These are phyloP conservation scores for Pelecanus crispus DNA, from an alignment of 2,113 vertebrate species.

Conservation along the genomic window DNA sequence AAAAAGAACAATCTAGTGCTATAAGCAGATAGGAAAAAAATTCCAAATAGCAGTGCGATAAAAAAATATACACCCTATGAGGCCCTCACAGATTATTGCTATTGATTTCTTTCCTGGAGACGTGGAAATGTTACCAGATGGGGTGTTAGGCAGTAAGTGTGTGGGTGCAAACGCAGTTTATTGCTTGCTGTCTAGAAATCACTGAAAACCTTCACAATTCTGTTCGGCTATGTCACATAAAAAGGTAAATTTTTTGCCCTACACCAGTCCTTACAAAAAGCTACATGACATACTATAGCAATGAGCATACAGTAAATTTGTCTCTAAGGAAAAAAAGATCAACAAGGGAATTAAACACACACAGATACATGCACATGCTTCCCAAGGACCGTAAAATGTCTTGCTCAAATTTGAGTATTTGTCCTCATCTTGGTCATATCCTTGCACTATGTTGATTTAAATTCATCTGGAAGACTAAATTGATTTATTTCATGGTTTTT, in stretches of 20 bases:
- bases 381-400: not conserved
- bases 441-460: constrained; percentile 26
- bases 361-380: not conserved
- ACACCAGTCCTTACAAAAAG: constrained; percentile 61
- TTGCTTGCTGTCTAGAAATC: constrained; percentile 78
- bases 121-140: constrained; percentile 96
- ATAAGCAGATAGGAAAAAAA: constrained; percentile 67
- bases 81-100: constrained; percentile 93
- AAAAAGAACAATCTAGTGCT: constrained; percentile 66
- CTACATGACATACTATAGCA: constrained; percentile 17
- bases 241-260: constrained; percentile 69
- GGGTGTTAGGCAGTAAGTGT: constrained; percentile 91
- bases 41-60: constrained; percentile 72
- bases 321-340: constrained; percentile 61
- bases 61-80: constrained; percentile 78
- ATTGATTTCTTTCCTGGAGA: constrained; percentile 97
- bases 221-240: constrained; percentile 60
- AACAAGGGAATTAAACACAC: constrained; percentile 17
- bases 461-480: constrained; percentile 43
- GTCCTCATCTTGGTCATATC: constrained; percentile 7
- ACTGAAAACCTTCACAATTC: constrained; percentile 72
- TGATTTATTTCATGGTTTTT: constrained; percentile 51
- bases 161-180: constrained; percentile 81
- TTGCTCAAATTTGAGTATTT: constrained; percentile 15
- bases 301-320: constrained; percentile 44